phyloP scores from a whole-genome alignment of 1,140 invertebrate species.

The Diuraphis noxia region DNA sequence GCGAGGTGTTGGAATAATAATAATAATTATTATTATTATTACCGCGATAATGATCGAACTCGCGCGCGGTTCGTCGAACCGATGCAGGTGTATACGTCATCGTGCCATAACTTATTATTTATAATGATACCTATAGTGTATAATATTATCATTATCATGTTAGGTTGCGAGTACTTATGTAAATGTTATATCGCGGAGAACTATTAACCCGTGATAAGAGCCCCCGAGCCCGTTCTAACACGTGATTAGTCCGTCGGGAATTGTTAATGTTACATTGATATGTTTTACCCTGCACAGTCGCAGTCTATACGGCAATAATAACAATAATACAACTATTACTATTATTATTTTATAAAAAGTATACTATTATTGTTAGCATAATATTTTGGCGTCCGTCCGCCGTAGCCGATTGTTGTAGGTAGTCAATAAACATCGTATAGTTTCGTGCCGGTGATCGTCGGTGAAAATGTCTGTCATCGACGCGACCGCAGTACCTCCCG shows the following conservation, averaged over 20 bases:
- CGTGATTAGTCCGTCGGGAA: neutral
- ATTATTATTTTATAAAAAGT: no score
- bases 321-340: neutral
- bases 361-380: no score
- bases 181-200: neutral
- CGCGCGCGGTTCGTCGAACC: neutral
- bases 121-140: no score
- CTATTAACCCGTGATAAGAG: slow-evolving; percentile 1
- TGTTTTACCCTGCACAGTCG: neutral
- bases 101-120: no score
- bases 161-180: neutral
- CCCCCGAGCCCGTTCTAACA: neutral
- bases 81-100: neutral
- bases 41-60: neutral
- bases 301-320: neutral
- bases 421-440: neutral
- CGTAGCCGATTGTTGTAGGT: neutral
- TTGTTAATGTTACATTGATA: neutral
- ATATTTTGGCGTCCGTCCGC: no score
- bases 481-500: neutral
- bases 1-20: neutral
- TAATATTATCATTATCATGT: no score
- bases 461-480: slow-evolving; percentile 9
- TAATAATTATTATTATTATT: neutral
- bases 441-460: neutral